phyloP scores from a whole-genome alignment of 2,797 vertebrate genomes.

The Rallus crepitans region DNA sequence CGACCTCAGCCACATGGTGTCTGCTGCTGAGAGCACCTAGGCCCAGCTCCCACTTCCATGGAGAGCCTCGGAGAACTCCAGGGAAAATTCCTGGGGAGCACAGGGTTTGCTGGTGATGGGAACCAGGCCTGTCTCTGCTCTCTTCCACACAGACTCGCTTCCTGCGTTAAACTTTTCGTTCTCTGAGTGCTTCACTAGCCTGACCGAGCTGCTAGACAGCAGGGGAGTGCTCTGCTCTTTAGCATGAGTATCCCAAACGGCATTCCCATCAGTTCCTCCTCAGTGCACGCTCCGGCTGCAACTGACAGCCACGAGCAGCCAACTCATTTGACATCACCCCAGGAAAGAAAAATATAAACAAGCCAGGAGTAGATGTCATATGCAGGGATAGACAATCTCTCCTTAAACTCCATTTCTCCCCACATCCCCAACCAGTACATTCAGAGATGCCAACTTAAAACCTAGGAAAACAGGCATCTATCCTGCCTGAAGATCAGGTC shows the following conservation, averaged over 20 bases:
- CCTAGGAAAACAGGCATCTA: neutral
- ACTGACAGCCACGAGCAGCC: neutral
- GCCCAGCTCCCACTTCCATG: neutral
- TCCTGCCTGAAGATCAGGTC: neutral
- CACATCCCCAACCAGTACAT: fast-evolving
- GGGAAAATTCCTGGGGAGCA: neutral
- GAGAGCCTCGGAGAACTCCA: neutral
- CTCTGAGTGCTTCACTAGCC: neutral
- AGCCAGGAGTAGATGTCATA: neutral
- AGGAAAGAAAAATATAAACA: neutral
- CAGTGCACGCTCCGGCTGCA: fast-evolving
- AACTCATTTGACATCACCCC: neutral
- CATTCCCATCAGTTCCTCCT: neutral
- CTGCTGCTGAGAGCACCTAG: neutral
- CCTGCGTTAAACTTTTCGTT: neutral
- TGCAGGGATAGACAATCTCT: neutral
- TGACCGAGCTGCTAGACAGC: neutral
- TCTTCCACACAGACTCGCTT: neutral
- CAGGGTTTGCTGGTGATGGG: neutral
- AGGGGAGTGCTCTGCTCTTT: neutral
- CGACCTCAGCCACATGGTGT: neutral
- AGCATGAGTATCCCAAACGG: neutral
- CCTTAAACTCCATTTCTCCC: neutral
- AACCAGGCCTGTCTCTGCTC: neutral
- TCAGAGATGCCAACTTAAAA: neutral